Conservation (phyloP, 1,140 invertebrate species). For the Scylla paramamosain region DNA sequence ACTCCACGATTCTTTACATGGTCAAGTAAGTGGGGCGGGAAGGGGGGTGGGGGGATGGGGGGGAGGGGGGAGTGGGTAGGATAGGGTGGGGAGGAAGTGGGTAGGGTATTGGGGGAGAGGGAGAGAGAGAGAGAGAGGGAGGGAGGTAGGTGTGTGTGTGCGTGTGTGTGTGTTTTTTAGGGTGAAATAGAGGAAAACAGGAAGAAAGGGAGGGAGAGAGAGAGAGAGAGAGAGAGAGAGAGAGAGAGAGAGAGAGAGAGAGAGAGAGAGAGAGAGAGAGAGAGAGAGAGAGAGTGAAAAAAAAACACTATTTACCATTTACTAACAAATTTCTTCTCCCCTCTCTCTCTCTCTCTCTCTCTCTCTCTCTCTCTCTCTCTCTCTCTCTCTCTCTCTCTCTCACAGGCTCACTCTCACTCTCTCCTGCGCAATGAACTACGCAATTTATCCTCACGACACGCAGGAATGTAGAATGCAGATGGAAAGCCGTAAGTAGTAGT, state of each 20-base stretch:
- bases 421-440: slow-evolving; percentile 95
- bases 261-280: slow-evolving; percentile 29
- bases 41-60: neutral
- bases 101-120: neutral
- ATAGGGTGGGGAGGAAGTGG: neutral
- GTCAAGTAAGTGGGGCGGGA: slow-evolving; percentile 78
- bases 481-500: slow-evolving; percentile 79
- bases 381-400: neutral
- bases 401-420: slow-evolving; percentile 79
- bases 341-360: slow-evolving; percentile 82
- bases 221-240: slow-evolving; percentile 52
- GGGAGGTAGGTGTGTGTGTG: too few species aligned
- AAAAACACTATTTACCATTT: neutral
- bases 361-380: slow-evolving; percentile 82
- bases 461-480: slow-evolving; percentile 78
- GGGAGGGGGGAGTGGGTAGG: slow-evolving; percentile 25
- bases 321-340: slow-evolving; percentile 21
- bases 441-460: slow-evolving; percentile 94
- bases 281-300: neutral
- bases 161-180: too few species aligned
- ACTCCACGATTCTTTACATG: slow-evolving; percentile 79
- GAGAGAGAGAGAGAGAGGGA: slow-evolving; percentile 32
- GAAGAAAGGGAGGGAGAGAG: slow-evolving; percentile 51
- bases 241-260: slow-evolving; percentile 19
- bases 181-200: neutral